Base-by-base conservation (phyloP, 2,113 vertebrate species). In the Oreochromis spilurus region DNA sequence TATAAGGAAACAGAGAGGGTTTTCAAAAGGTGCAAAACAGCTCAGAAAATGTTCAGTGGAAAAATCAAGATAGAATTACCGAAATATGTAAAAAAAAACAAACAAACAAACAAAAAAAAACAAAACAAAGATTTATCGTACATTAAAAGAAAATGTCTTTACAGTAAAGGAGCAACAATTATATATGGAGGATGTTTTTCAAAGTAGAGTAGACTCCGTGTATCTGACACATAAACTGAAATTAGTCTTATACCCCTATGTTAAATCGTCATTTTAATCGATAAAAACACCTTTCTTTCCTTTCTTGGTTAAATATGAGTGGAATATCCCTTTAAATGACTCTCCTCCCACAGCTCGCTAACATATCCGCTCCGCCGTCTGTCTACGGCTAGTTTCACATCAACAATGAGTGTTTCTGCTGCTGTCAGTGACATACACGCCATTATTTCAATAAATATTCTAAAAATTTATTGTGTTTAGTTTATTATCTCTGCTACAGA, bases 361-460 rank as follows among this genome's bases (percentile, higher is more conserved):
- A 45, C 81, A 43, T 4, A 78, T 83, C 91, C 86, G 89, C 92
- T 89, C 84, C 90, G 86, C 88, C 89, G 24, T 89, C 79, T 54
- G 84, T 14, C 75, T 91, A 84, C 80, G 36, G 89, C 84, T 29
- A 90, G 65, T 83, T 84, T 85, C 92, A 95, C 88, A 88, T 95
- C 95, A 96, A 96, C 95, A 96, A 96, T 96, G 95, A 94, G 58
- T 86, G 84, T 83, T 78, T 86, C 24, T 86, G 91, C 45, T 4
- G 54, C 57, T 70, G 85, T 70, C 80, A 85, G 21, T 52, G 85
- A 70, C 53, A 90, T 84, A 84, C 57, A 81, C 55, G 26, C 13
- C 50, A n/a, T 19, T 36, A 11, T 87, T 83, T 84, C 70, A 50
- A 36, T 9, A 34, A 67, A 58, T 38, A 45, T 29, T n/a, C 13